phyloP scores from a whole-genome alignment of 2,888 invertebrate genomes.

The Nezara viridula region DNA sequence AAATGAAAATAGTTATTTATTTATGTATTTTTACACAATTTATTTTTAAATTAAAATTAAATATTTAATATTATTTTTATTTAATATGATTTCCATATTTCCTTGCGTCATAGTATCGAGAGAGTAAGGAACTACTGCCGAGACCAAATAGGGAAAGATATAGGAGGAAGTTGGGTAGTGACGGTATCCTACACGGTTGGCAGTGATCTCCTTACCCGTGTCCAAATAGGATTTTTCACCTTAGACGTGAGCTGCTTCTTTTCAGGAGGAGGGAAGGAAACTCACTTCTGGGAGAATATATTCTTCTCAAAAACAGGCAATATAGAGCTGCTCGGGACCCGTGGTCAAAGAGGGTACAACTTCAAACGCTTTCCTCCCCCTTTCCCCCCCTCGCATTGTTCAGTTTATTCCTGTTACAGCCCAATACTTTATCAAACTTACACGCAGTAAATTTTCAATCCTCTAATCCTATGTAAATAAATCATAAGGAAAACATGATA shows the following conservation, averaged over 20 bases:
- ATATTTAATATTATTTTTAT: too few species aligned
- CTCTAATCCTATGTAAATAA: not conserved
- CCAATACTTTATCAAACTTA: not conserved
- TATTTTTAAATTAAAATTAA: too few species aligned
- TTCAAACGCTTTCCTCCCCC: slow-evolving; percentile 13
- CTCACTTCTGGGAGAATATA: not conserved
- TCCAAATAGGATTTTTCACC: slow-evolving; percentile 43
- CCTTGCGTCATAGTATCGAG: not conserved
- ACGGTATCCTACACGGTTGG: not conserved
- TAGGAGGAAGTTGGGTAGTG: slow-evolving; percentile 39
- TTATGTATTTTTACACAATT: too few species aligned
- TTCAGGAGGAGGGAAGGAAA: not conserved
- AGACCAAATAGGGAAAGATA: not conserved
- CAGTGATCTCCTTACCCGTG: slow-evolving; percentile 9
- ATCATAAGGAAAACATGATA: not conserved
- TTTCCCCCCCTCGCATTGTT: not conserved
- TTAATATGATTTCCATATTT: too few species aligned
- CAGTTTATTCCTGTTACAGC: not conserved
- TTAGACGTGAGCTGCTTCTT: slow-evolving; percentile 36
- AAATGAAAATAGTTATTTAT: too few species aligned
- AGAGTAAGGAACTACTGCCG: not conserved
- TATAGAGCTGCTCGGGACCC: not conserved
- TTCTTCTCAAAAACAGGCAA: slow-evolving; percentile 36
- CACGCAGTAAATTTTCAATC: not conserved
- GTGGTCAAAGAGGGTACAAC: not conserved